Conservation (phyloP, 2,888 invertebrate species). For the Epirrhoe alternata region DNA sequence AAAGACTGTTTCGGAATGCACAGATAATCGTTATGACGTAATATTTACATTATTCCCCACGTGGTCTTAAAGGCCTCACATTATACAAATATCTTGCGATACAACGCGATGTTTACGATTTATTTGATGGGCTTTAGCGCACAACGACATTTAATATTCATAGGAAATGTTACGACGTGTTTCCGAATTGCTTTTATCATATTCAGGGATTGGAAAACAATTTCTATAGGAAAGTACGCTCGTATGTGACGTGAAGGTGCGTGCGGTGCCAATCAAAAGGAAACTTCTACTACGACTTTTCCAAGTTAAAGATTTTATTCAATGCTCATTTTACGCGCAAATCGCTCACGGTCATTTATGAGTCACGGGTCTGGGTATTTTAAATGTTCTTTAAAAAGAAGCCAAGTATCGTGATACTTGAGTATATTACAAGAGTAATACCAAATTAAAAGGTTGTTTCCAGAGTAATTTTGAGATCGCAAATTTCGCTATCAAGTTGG, state of each 20-base stretch:
- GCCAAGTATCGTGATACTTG: neutral
- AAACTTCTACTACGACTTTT: slow-evolving; percentile 8
- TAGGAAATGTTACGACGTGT: slow-evolving; percentile 38
- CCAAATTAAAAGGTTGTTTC: neutral
- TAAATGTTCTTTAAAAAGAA: neutral
- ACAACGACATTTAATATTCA: slow-evolving; percentile 40
- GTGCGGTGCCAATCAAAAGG: slow-evolving; percentile 28
- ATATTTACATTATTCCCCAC: slow-evolving; percentile 49
- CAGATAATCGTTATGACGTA: slow-evolving; percentile 57
- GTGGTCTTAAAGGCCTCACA: slow-evolving; percentile 48
- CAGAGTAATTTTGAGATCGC: neutral
- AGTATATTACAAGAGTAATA: neutral
- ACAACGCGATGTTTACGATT: slow-evolving; percentile 33
- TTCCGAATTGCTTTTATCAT: slow-evolving; percentile 38
- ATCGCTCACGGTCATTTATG: neutral
- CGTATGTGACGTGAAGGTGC: slow-evolving; percentile 11
- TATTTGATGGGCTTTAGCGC: slow-evolving; percentile 33
- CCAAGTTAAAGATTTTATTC: slow-evolving; percentile 15
- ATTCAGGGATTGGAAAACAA: slow-evolving; percentile 37
- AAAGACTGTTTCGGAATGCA: slow-evolving; percentile 44
- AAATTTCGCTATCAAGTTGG: slow-evolving; percentile 29
- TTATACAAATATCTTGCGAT: slow-evolving; percentile 29
- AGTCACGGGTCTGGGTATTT: neutral
- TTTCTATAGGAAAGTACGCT: slow-evolving; percentile 22
- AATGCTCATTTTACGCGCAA: slow-evolving; percentile 1